Evolutionary conservation across 64 coral and sea anemone genomes (phyloP).

Genomic region (Platygyra sinensis): DNA sequence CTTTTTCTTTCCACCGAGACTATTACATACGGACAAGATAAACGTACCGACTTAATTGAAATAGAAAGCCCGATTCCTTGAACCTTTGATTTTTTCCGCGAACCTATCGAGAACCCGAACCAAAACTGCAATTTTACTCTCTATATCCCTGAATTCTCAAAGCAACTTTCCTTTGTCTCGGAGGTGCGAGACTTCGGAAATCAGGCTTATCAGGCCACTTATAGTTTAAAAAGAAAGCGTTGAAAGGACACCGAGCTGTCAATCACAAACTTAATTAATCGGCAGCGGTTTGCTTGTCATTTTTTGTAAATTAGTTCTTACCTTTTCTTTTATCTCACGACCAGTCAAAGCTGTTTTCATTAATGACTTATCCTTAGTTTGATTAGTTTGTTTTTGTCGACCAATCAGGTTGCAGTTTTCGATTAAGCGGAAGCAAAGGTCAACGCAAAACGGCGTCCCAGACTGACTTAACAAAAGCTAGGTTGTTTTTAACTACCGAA

Average conservation of each 20-base stretch:
- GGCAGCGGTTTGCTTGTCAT: background rate
- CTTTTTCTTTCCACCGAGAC: too few species aligned
- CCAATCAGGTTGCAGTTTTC: background rate
- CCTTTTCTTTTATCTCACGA: background rate
- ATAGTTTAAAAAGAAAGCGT: too few species aligned
- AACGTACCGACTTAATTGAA: too few species aligned
- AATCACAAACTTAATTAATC: background rate
- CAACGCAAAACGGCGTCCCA: background rate
- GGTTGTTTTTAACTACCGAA: background rate
- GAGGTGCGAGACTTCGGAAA: too few species aligned
- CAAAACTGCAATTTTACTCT: too few species aligned
- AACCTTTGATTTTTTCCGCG: too few species aligned
- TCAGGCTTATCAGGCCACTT: too few species aligned
- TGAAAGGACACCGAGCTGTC: background rate
- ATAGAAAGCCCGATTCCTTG: too few species aligned
- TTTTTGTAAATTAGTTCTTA: background rate
- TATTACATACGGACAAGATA: too few species aligned
- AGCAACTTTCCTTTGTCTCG: too few species aligned
- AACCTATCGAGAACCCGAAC: too few species aligned
- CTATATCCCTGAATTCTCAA: too few species aligned
- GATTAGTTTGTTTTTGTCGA: background rate
- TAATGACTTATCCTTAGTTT: background rate
- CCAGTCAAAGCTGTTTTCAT: background rate
- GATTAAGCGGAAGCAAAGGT: conserved; percentile 12
- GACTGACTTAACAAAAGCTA: background rate